Percentiles rank a stretch among this genome's conserved stretches.
Evolutionary conservation across 2,113 vertebrate species (phyloP).

Genomic region (Nanorana parkeri): DNA sequence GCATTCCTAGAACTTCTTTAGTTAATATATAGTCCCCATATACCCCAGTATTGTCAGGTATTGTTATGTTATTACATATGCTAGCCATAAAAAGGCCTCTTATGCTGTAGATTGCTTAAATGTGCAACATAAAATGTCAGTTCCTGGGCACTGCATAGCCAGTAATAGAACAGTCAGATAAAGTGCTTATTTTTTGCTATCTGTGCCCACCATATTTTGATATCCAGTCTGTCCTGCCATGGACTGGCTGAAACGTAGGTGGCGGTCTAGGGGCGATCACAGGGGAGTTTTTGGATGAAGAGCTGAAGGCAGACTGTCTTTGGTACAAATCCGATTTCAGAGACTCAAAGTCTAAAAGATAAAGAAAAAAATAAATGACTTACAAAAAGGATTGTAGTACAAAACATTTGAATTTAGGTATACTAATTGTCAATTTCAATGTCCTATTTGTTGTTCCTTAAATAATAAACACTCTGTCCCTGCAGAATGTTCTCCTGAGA

Average conservation of each 20-base stretch:
- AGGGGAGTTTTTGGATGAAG: constrained; percentile 77
- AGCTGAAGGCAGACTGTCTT: constrained; percentile 72
- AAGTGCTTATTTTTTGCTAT: constrained; percentile 65
- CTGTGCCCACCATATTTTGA: constrained; percentile 85
- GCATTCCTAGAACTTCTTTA: too few relatives aligned
- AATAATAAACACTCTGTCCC: too few relatives aligned
- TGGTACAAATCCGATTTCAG: constrained; percentile 81
- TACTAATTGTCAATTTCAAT: too few relatives aligned
- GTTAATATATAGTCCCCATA: too few relatives aligned
- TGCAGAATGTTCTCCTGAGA: too few relatives aligned
- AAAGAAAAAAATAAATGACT: not conserved
- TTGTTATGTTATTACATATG: too few relatives aligned
- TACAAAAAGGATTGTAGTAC: not conserved
- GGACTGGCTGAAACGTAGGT: constrained; percentile 77
- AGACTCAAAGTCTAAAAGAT: constrained; percentile 82
- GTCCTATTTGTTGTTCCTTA: too few relatives aligned
- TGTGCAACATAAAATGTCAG: too few relatives aligned
- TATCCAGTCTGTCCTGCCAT: constrained; percentile 89
- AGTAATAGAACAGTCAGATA: not conserved
- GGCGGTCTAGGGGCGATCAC: constrained; percentile 73
- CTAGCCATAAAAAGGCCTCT: too few relatives aligned
- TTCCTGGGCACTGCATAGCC: not conserved
- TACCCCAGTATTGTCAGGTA: too few relatives aligned
- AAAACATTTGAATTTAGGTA: too few relatives aligned
- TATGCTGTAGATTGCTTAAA: too few relatives aligned